Evolutionary conservation across 2,797 vertebrate species (phyloP), one percentile per base, ranked within the genome.

Genomic region (Neosalanx taihuensis): DNA sequence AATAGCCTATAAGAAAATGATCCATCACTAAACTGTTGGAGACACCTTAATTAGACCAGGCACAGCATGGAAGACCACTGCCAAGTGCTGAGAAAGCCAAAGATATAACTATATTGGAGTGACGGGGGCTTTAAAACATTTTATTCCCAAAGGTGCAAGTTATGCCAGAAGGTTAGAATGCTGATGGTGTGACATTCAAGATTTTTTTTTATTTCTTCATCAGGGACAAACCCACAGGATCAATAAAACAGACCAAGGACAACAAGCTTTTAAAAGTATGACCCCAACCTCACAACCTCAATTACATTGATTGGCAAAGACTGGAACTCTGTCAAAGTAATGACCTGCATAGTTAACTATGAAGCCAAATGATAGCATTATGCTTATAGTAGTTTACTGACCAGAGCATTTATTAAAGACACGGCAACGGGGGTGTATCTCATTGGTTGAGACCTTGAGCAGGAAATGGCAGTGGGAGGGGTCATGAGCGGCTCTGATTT

Each of bases 401-500:
- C 41, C 41, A 46, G 12, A 46, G 41, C 41, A 46, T 46, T 46
- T 46, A 33, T 30, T 20, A n/a, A 33, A 64, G 35, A 18, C 18
- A 46, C 46, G 9, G 33, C 33, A 41, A 41, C 37, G 12, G 6
- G 62, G 37, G 59, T 4, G 69, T 76, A 72, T 63, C 17, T 20
- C 69, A 72, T 60, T 66, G 80, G 72, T 69, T 61, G 30, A 18
- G 0, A 64, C 71, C 71, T 51, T 57, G 30, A 67, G 5, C 2
- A 20, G 73, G 67, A 53, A 69, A 35, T 30, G 65, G 29, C 35
- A 63, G 76, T 77, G 67, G 67, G 72, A 9, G 26, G 18, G 18
- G 29, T 58, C 15, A 1, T 67, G 75, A 85, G 74, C 71, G 64
- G 81, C 80, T 75, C 73, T 71, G 69, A 79, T 84, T 83, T 82